Evolutionary conservation across 2,888 invertebrate species (phyloP), one percentile per base, ranked within the genome.

Genomic region (Slavum lentiscoides): DNA sequence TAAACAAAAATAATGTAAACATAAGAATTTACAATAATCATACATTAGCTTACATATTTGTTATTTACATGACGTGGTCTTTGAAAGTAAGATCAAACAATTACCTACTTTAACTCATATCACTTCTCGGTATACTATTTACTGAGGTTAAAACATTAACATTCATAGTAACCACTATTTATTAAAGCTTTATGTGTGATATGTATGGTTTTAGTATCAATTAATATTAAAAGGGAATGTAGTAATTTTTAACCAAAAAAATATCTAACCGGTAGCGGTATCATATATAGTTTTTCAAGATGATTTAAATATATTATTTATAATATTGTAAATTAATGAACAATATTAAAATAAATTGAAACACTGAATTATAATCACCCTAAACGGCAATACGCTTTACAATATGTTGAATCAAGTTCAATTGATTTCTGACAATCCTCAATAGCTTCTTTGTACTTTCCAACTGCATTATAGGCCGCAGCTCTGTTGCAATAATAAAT

Each of bases 401-500:
- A 93, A 87, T 99, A 99, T 83, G 91, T 90, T 0, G 95, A 93
- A 87, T 98, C 97, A 84, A 98, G 90, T 55, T 91, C 90, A 77
- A 99, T 89, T 8, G 99, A 97, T 67, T 92, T 91, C 84, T 93
- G 91, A 86, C 97, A 98, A 87, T 99, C 98, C 75, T 92, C 91
- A 75, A 98, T 92, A 17, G 97, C 96, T 82, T 91, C 89, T 81
- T 92, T 90, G 85, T 95, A 93, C 85, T 94, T 92, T 72, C 93
- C 93, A 83, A 97, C 88, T 86, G 96, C 95, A 86, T 94, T 97
- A 86, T 94, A 93, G 0, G 97, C 97, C 2, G 98, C 98, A 68
- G 98, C 99, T 84, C 98, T 91, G 86, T 99, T 99, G 87, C 98
- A 97, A 87, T 94, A 98, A 88, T 94, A 98, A 53, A 98, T 95